Evolutionary conservation across 1,140 invertebrate species (phyloP), one percentile per base, ranked within the genome.

Genomic region (Micrasema minimum): DNA sequence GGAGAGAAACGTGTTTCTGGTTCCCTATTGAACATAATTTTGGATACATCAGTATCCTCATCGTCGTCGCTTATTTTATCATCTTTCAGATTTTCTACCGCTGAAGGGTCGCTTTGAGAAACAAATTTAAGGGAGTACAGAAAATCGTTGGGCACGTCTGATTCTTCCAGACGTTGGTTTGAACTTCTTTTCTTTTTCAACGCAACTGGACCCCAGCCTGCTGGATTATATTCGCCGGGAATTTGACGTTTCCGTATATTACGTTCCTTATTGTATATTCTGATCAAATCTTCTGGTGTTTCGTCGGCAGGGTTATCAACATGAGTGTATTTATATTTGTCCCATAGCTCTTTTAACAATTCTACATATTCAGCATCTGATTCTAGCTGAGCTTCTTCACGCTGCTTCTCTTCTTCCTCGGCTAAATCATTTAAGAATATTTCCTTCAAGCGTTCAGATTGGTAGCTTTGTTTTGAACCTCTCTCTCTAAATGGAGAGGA

Each of bases 311-410:
- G 26, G 57, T 79, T 79, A 48, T 80, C 78, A 23, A 66, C 38
- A 51, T 79, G 79, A 20, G 45, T 76, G 61, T 80, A 57, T 41
- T 87, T 85, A 72, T 88, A 88, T 78, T 88, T 88, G 37, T 88
- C 84, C 87, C 87, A 89, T 31, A 88, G 79, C 67, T 88, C 82
- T 50, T 84, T 82, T 59, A 88, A 76, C 14, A 87, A 79, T 55
- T 88, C 78, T 20, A 84, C 85, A 70, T 88, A 88, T 66, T 87
- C 85, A 38, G 79, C 80, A 71, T 85, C 83, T 43, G 83, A 83
- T 69, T 87, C 82, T 0, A 66, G 20, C 14, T 66, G 65, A 7
- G 37, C 41, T 59, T 57, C 50, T 59, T 81, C 78, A 43, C 76
- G 77, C 35, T 81, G 76, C 50, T 81, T 77, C 45, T 81, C 78